Percentiles rank a stretch among this genome's conserved stretches.
phyloP scores from a whole-genome alignment of 2,797 vertebrate genomes.

The Alfaro cultratus region DNA sequence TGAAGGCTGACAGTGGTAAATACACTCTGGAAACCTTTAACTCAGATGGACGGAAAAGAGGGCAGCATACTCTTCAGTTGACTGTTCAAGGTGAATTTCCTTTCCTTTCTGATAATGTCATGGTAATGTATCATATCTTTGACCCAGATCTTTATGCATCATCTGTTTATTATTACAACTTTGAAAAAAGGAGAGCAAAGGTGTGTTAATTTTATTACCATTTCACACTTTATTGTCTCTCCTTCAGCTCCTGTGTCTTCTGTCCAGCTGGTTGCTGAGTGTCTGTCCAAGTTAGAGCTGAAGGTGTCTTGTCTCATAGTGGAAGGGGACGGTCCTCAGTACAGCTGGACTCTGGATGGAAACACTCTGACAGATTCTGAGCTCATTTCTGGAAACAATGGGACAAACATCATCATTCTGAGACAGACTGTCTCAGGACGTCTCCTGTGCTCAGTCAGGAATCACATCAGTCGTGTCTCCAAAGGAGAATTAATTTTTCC shows the following conservation, averaged over 20 bases:
- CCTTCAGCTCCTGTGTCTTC: slow-evolving; percentile 62
- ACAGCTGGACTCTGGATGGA: slow-evolving; percentile 65
- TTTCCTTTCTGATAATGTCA: neutral
- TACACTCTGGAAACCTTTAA: neutral
- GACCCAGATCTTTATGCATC: neutral
- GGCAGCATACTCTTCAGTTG: neutral
- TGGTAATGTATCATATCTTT: neutral
- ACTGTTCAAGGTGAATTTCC: slow-evolving; percentile 53
- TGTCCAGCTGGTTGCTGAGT: slow-evolving; percentile 28
- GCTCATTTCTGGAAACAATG: slow-evolving; percentile 29
- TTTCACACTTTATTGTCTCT: slow-evolving; percentile 3
- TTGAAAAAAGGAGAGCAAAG: neutral
- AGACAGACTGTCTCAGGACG: slow-evolving; percentile 16
- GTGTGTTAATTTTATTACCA: neutral
- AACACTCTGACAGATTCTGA: slow-evolving; percentile 34
- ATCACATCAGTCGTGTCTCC: neutral
- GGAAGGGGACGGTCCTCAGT: slow-evolving; percentile 57
- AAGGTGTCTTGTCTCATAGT: slow-evolving; percentile 48
- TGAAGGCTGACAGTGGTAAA: slow-evolving; percentile 20
- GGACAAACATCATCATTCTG: slow-evolving; percentile 42
- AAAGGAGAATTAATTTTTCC: fast-evolving
- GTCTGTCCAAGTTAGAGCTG: slow-evolving; percentile 10
- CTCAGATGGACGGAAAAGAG: fast-evolving
- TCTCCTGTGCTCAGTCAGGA: slow-evolving; percentile 57
- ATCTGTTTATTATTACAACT: neutral